A percentile compares a stretch with the other conserved stretches of the same genome.
phyloP scores from a whole-genome alignment of 2,797 vertebrate species.

The Sebastes matsubarae region DNA sequence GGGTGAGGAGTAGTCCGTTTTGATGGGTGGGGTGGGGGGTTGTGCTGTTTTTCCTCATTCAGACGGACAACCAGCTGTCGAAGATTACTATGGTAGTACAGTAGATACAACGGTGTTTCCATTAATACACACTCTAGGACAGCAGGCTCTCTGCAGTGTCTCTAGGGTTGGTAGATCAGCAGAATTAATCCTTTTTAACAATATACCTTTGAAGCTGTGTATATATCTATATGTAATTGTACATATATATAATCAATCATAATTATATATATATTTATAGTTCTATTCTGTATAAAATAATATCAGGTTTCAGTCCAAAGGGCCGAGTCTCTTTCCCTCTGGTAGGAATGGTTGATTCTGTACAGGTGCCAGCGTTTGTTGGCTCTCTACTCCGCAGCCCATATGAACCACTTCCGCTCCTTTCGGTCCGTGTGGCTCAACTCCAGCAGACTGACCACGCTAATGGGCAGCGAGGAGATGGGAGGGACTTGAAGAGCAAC shows the following conservation, averaged over 20 bases:
- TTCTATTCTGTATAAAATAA: constrained; percentile 87
- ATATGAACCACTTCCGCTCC: constrained; percentile 42
- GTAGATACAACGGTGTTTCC: constrained; percentile 90
- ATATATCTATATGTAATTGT: constrained; percentile 85
- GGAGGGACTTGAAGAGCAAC: constrained; percentile 73
- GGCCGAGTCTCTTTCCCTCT: constrained; percentile 75
- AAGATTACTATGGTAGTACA: constrained; percentile 86
- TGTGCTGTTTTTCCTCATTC: constrained; percentile 73
- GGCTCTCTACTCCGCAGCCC: constrained; percentile 74
- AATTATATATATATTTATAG: constrained; percentile 83
- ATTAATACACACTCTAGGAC: constrained; percentile 88
- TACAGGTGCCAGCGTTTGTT: constrained; percentile 77
- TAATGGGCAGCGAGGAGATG: constrained; percentile 59
- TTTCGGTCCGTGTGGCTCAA: constrained; percentile 34
- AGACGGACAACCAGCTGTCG: constrained; percentile 69
- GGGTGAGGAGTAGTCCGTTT: constrained; percentile 69
- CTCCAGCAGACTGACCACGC: constrained; percentile 45
- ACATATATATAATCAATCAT: constrained; percentile 85
- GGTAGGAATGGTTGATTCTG: constrained; percentile 84
- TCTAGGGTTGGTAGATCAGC: constrained; percentile 74
- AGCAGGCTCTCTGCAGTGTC: constrained; percentile 77
- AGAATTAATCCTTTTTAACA: constrained; percentile 78
- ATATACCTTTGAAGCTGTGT: constrained; percentile 82
- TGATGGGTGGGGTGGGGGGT: constrained; percentile 54
- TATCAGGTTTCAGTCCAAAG: constrained; percentile 79